A percentile compares a stretch with the other conserved stretches of the same genome.
phyloP scores from a whole-genome alignment of 2,113 vertebrate species.

The Tursiops truncatus region DNA sequence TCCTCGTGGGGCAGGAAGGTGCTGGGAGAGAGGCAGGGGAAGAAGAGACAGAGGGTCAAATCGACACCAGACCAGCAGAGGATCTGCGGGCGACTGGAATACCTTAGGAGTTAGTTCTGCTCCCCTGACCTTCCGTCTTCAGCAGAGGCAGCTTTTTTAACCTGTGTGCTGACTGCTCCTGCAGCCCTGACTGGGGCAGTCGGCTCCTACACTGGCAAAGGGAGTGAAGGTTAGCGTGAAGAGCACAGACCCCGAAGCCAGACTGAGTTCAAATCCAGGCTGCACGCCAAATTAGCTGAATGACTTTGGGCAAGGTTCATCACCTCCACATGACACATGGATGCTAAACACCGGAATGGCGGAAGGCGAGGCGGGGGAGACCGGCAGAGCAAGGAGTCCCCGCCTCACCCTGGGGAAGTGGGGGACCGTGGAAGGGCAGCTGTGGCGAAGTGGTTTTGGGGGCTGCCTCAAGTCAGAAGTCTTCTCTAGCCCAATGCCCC shows the following conservation, averaged over 20 bases:
- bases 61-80: background rate
- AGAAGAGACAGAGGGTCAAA: too few species aligned
- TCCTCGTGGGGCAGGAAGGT: background rate
- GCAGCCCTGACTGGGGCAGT: background rate
- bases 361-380: too few species aligned
- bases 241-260: background rate
- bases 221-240: background rate
- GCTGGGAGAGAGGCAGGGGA: background rate
- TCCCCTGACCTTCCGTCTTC: background rate
- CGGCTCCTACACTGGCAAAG: background rate
- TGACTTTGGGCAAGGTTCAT: background rate
- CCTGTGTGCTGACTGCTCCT: background rate
- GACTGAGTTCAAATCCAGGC: background rate
- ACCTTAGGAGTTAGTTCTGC: fast-evolving
- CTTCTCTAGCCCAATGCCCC: background rate
- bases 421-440: background rate
- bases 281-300: background rate
- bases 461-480: background rate
- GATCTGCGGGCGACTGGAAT: background rate
- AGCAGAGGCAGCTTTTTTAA: background rate
- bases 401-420: too few species aligned
- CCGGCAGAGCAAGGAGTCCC: background rate
- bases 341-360: background rate
- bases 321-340: background rate
- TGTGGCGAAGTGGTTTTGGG: background rate